Evolutionary conservation across 2,113 vertebrate genomes (phyloP).

Genomic region (Macrotus californicus): DNA sequence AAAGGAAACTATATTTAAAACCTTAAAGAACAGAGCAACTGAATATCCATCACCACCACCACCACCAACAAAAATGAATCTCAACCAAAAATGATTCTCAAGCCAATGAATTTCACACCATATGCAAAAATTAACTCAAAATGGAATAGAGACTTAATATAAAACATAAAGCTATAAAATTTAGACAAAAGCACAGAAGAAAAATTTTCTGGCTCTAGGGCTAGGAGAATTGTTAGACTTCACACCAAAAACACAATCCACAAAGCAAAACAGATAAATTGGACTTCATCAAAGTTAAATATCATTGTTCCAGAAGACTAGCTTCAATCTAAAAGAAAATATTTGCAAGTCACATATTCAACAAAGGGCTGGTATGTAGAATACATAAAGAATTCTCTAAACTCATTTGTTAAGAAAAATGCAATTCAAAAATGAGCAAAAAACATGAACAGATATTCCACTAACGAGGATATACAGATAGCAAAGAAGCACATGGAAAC

Average conservation of each 20-base stretch:
- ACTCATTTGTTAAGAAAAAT: neutral
- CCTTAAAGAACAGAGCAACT: neutral
- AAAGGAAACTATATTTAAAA: slow-evolving; percentile 37
- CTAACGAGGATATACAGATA: neutral
- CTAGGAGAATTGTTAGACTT: neutral
- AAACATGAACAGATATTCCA: neutral
- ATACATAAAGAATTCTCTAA: slow-evolving; percentile 8
- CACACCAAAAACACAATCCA: neutral
- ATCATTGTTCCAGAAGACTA: neutral
- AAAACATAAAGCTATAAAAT: slow-evolving; percentile 15
- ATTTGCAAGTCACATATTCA: neutral
- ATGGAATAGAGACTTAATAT: neutral
- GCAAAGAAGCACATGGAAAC: slow-evolving; percentile 3
- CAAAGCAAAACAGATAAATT: neutral
- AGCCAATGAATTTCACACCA: neutral
- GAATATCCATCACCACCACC: neutral
- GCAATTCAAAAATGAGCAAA: slow-evolving; percentile 4
- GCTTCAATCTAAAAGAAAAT: neutral
- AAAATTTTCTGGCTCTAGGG: neutral
- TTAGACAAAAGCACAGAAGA: neutral
- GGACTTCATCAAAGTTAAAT: slow-evolving; percentile 4
- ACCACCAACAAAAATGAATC: neutral
- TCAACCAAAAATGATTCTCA: no score
- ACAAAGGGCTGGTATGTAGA: neutral
- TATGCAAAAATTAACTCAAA: slow-evolving; percentile 8